Percentiles rank a stretch among this genome's conserved stretches.
phyloP scores from a whole-genome alignment of 2,888 invertebrate species.

The Drosophila monieri region DNA sequence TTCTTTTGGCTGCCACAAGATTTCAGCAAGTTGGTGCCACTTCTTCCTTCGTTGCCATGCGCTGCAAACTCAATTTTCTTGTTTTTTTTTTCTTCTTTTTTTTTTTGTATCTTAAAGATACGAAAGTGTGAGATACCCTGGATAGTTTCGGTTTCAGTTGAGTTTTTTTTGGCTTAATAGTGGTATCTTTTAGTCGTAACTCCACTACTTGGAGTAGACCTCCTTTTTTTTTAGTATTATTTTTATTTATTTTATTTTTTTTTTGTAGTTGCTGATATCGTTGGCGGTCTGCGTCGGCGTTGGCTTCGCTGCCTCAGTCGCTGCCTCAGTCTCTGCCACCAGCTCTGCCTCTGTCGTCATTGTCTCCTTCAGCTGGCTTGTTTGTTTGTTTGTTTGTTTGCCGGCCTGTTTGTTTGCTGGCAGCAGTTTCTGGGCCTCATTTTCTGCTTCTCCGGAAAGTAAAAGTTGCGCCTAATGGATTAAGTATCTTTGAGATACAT shows the following conservation, averaged over 20 bases:
- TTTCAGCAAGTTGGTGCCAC: slow-evolving; percentile 60
- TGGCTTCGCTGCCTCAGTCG: slow-evolving; percentile 1
- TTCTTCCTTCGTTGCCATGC: slow-evolving; percentile 65
- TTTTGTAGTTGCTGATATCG: slow-evolving; percentile 53
- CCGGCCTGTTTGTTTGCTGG: slow-evolving; percentile 25
- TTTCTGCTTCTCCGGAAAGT: slow-evolving; percentile 57
- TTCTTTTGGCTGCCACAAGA: slow-evolving; percentile 26
- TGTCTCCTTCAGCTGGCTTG: slow-evolving; percentile 51
- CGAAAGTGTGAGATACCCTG: slow-evolving; percentile 2
- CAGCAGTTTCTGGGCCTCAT: slow-evolving; percentile 30
- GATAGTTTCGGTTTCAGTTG: not conserved
- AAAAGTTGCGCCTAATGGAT: slow-evolving; percentile 52
- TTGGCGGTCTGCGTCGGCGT: slow-evolving; percentile 19
- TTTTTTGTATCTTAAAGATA: too few species aligned
- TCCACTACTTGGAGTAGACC: not conserved
- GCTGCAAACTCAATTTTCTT: slow-evolving; percentile 47
- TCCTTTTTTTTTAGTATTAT: slow-evolving; percentile 6
- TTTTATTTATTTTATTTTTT: slow-evolving; percentile 12
- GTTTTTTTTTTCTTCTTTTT: not conserved
- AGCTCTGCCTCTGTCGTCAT: slow-evolving; percentile 61
- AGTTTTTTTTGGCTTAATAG: not conserved
- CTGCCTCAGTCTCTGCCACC: slow-evolving; percentile 24
- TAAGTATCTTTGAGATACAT: slow-evolving; percentile 40
- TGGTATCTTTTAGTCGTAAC: not conserved
- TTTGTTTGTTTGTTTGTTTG: slow-evolving; percentile 46